A percentile compares a stretch with the other conserved stretches of the same genome.
These are phyloP conservation scores for Zaprionus vittiger DNA, from an alignment of 1,140 invertebrate species.

Conservation along the genomic window DNA sequence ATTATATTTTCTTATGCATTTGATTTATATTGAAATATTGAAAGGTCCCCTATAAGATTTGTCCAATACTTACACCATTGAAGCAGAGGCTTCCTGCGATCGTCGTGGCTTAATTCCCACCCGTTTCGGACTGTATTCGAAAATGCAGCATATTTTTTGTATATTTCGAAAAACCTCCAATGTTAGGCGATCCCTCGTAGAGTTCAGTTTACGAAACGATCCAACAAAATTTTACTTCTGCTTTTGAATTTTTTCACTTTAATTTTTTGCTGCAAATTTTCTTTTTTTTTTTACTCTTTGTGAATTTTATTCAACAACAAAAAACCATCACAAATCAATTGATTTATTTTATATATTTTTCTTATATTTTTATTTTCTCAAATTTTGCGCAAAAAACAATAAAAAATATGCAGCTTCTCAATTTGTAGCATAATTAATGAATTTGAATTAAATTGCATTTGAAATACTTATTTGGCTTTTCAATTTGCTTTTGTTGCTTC, in stretches of 20 bases:
- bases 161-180: conserved; percentile 58
- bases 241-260: conserved; percentile 29
- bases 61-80: conserved; percentile 68
- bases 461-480: conserved; percentile 56
- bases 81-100: conserved; percentile 22
- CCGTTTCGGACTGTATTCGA: conserved; percentile 72
- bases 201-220: conserved; percentile 47
- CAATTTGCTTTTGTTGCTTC: conserved; percentile 50
- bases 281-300: conserved; percentile 7
- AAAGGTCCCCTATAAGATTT: not conserved
- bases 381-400: conserved; percentile 61
- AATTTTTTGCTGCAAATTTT: conserved; percentile 29
- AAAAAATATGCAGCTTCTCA: conserved; percentile 62
- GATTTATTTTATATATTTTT: not conserved
- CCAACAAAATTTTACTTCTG: conserved; percentile 27
- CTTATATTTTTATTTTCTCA: conserved; percentile 1
- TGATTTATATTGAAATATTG: not conserved
- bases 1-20: not conserved
- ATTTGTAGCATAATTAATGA: conserved; percentile 43
- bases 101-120: conserved; percentile 43
- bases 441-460: conserved; percentile 62
- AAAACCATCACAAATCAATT: conserved; percentile 65
- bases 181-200: conserved; percentile 35
- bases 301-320: conserved; percentile 67
- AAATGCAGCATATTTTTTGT: conserved; percentile 48